A percentile compares a stretch with the other conserved stretches of the same genome.
Conservation (phyloP, 2,113 vertebrate species). For the Columba janthina region DNA sequence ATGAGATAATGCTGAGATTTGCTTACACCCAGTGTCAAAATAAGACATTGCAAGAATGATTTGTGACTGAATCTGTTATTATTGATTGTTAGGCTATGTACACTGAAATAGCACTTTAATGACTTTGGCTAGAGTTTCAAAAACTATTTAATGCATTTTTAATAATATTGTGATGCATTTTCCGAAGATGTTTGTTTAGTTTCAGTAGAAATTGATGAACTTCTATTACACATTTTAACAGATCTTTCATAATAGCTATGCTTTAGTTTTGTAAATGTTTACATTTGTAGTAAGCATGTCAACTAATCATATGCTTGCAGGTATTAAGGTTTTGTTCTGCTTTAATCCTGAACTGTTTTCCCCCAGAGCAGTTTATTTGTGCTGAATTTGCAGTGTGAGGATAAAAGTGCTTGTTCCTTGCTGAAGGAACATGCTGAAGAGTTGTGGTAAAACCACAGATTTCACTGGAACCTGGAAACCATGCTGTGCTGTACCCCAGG, state of each 20-base stretch:
- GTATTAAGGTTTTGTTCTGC: not conserved
- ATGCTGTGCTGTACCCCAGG: not conserved
- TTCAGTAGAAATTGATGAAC: not conserved
- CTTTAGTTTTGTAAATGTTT: not conserved
- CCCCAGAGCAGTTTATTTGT: not conserved
- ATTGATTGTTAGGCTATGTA: not conserved
- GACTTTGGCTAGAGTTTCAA: not conserved
- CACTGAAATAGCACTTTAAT: not conserved
- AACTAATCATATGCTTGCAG: not conserved
- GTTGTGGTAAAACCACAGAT: not conserved
- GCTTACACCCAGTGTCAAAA: not conserved
- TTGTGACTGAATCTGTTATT: not conserved
- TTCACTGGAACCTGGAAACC: not conserved
- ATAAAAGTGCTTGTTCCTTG: rapidly evolving
- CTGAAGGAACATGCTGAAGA: not conserved
- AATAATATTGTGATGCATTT: not conserved
- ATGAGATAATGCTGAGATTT: not conserved
- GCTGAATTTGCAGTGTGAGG: not conserved
- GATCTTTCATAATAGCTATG: not conserved
- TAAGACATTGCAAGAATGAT: not conserved
- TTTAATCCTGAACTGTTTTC: not conserved
- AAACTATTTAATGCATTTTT: not conserved
- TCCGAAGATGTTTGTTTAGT: not conserved
- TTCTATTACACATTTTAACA: not conserved
- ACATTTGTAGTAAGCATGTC: not conserved